Base-by-base conservation (phyloP, 2,888 invertebrate species). In the Microchrysa polita region DNA sequence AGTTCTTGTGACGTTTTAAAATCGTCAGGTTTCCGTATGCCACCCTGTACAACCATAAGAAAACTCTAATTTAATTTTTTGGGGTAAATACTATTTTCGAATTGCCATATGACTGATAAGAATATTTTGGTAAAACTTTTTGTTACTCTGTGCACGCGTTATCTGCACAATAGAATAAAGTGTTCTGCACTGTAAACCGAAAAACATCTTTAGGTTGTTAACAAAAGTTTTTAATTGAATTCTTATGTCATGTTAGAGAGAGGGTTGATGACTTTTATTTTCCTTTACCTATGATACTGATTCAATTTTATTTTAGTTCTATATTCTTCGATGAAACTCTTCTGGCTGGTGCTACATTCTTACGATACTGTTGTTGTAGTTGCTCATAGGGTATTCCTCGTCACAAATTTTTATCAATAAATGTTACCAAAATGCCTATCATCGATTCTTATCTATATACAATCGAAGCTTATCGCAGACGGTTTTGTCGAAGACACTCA, bases 211-310 rank as follows among this genome's bases (percentile, higher is more conserved):
- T 59, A 60, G 48, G 23, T 72, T 72, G 72, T 72, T 72, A 72
- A 72, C 72, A 72, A 72, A 72, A 72, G 44, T 59, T 72, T 72
- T 72, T 72, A 72, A 72, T 72, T 72, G 72, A 72, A 72, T 72
- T 72, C 60, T 72, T 72, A 72, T 72, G 72, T 72, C 72, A 72
- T 60, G 60, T 60, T 72, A 5, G n/a, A n/a, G n/a, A 23, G 48
- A 72, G 60, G 27, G 48, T 60, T 72, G 72, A 72, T 72, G 48
- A 60, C 59, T 34, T 60, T 71, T 55, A 57, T 60, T 69, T 57
- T 69, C 27, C 40, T 22, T 4, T 40, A 16, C 14, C 40, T 65
- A 22, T 65, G 44, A 44, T 9, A 22, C 7, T 23, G n/a, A 63
- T 40, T 63, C 34, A n/a, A 48, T 34, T 34, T 34, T 34, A 34